Conservation (phyloP, 2,797 vertebrate genomes). For the Sebastolobus altivelis region DNA sequence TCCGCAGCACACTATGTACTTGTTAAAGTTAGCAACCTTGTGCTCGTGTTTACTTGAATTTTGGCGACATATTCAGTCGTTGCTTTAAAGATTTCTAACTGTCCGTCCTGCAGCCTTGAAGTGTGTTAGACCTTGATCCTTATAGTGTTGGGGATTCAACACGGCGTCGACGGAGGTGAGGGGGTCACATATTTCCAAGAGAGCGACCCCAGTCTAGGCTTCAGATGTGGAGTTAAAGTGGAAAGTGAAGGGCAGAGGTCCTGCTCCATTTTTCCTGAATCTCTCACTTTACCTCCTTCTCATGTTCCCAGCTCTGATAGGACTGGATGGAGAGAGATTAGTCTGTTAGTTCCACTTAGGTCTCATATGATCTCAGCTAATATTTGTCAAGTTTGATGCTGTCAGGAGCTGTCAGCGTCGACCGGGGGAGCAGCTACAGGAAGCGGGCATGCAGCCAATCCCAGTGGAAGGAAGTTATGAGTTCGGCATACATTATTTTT, state of each 20-base stretch:
- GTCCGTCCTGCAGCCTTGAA: background rate
- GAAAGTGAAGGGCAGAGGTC: conserved; percentile 50
- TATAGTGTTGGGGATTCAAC: conserved; percentile 29
- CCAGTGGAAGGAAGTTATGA: background rate
- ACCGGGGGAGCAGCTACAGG: conserved; percentile 9
- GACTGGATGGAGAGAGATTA: conserved; percentile 31
- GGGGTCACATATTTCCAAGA: conserved; percentile 72
- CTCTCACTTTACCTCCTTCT: conserved; percentile 33
- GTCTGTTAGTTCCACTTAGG: conserved; percentile 52
- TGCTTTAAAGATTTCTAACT: background rate
- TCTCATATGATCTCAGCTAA: conserved; percentile 47
- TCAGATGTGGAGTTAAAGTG: conserved; percentile 16
- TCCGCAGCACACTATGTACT: conserved; percentile 4
- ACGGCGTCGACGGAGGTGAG: conserved; percentile 35
- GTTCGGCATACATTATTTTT: conserved; percentile 5
- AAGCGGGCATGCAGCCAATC: conserved; percentile 23
- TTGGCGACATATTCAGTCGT: background rate
- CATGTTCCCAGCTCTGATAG: conserved; percentile 24
- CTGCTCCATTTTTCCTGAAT: conserved; percentile 43
- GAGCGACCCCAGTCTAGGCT: conserved; percentile 25
- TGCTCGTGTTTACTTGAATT: conserved; percentile 5
- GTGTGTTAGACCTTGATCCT: conserved; percentile 10
- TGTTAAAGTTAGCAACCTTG: conserved; percentile 26
- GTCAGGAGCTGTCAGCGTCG: conserved; percentile 46
- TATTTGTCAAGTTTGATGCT: conserved; percentile 58